Percentiles rank a stretch among this genome's conserved stretches.
Evolutionary conservation across 2,888 invertebrate genomes (phyloP).

Genomic region (Leptopilina myrica): DNA sequence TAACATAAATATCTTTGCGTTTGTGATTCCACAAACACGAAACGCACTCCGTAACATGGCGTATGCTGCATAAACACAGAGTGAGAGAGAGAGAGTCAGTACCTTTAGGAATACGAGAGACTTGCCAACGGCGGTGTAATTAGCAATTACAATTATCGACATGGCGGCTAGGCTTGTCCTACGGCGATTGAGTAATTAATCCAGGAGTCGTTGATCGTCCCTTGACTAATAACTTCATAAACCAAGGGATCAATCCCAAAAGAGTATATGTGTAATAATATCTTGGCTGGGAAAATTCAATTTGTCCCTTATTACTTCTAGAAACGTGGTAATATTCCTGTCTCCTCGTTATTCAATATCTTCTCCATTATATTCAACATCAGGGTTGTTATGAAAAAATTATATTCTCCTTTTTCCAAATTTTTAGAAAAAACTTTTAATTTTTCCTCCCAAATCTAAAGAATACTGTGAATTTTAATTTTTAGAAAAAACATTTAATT

Average conservation of each 20-base stretch:
- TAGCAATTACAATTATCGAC: slow-evolving; percentile 58
- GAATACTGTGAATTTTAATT: too few species aligned
- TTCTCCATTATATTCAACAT: too few species aligned
- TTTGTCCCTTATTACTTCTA: neutral
- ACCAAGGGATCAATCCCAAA: slow-evolving; percentile 28
- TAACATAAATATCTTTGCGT: slow-evolving; percentile 1
- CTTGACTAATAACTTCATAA: slow-evolving; percentile 30
- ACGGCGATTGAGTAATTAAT: slow-evolving; percentile 44
- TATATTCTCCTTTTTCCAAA: too few species aligned
- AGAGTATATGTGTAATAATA: neutral
- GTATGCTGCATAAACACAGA: slow-evolving; percentile 1
- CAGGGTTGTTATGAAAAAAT: too few species aligned
- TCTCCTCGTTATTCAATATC: too few species aligned
- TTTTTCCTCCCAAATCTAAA: too few species aligned
- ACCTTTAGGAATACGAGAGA: slow-evolving; percentile 41
- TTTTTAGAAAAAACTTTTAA: too few species aligned
- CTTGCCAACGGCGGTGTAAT: slow-evolving; percentile 54
- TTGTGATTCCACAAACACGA: slow-evolving; percentile 13
- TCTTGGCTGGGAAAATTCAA: slow-evolving; percentile 10
- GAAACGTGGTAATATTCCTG: neutral
- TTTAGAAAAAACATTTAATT: too few species aligned
- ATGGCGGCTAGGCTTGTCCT: slow-evolving; percentile 49
- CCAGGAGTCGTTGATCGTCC: slow-evolving; percentile 37
- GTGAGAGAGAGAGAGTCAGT: too few species aligned
- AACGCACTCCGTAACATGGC: slow-evolving; percentile 14